Evolutionary conservation across 2,888 invertebrate genomes (phyloP).

Genomic region (Tuta absoluta): DNA sequence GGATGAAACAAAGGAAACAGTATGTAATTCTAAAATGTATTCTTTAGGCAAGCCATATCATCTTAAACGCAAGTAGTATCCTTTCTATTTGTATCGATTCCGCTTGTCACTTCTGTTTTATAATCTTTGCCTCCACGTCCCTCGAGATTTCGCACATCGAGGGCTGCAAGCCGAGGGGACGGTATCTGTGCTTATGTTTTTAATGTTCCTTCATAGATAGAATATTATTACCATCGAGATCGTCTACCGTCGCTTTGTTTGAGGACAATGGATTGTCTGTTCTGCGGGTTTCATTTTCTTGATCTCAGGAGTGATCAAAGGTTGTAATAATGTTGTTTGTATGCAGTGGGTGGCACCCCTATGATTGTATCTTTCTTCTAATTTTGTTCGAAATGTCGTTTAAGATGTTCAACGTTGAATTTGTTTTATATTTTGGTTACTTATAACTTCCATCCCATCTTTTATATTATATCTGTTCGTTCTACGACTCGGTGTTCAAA

Average conservation of each 20-base stretch:
- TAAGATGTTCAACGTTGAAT: background rate
- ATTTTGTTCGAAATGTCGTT: constrained; percentile 4
- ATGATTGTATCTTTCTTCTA: constrained; percentile 5
- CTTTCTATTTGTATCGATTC: background rate
- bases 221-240: constrained; percentile 39
- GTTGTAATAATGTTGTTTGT: constrained; percentile 20
- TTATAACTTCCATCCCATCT: background rate
- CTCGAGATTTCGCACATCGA: constrained; percentile 50
- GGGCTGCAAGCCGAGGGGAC: constrained; percentile 48
- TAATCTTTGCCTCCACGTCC: constrained; percentile 55
- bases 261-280: constrained; percentile 12
- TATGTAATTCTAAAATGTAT: no score
- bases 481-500: background rate
- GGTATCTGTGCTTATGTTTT: constrained; percentile 60
- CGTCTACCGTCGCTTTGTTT: constrained; percentile 16
- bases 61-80: background rate
- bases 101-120: constrained; percentile 39
- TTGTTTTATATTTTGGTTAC: background rate
- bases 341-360: constrained; percentile 14
- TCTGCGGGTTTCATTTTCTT: constrained; percentile 11
- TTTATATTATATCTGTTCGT: background rate
- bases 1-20: no score
- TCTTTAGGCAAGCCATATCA: background rate
- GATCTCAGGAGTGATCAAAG: constrained; percentile 15
- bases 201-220: constrained; percentile 49